Conservation (phyloP, 2,797 vertebrate genomes). For the Pelodytes ibericus region DNA sequence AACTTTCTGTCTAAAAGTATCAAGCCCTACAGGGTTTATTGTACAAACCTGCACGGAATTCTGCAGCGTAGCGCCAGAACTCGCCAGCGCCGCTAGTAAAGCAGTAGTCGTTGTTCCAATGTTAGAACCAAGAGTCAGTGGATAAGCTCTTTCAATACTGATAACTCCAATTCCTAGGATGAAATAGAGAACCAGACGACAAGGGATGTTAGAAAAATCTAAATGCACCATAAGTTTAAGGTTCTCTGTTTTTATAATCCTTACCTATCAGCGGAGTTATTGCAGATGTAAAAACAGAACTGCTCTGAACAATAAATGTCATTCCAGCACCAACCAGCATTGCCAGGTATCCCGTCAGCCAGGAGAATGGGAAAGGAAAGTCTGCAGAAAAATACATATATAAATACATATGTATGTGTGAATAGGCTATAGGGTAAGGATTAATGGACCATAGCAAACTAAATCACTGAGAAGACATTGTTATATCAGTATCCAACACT, state of each 20-base stretch:
- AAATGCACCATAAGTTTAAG: not conserved
- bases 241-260: conserved; percentile 51
- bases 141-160: conserved; percentile 91
- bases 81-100: conserved; percentile 92
- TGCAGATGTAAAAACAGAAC: conserved; percentile 96
- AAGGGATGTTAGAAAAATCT: not conserved
- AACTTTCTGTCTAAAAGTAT: no score
- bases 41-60: conserved; percentile 86
- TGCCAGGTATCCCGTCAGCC: conserved; percentile 93
- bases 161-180: conserved; percentile 90
- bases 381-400: conserved; percentile 69
- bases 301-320: conserved; percentile 97
- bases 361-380: conserved; percentile 92
- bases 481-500: no score
- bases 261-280: conserved; percentile 95
- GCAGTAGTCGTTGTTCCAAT: conserved; percentile 96
- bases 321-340: conserved; percentile 92
- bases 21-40: not conserved
- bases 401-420: no score
- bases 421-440: no score
- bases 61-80: conserved; percentile 79
- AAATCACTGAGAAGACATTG: no score
- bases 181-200: not conserved
- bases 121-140: conserved; percentile 92
- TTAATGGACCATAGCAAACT: no score